Evolutionary conservation across 2,797 vertebrate genomes (phyloP).

Genomic region (Rhincodon typus): DNA sequence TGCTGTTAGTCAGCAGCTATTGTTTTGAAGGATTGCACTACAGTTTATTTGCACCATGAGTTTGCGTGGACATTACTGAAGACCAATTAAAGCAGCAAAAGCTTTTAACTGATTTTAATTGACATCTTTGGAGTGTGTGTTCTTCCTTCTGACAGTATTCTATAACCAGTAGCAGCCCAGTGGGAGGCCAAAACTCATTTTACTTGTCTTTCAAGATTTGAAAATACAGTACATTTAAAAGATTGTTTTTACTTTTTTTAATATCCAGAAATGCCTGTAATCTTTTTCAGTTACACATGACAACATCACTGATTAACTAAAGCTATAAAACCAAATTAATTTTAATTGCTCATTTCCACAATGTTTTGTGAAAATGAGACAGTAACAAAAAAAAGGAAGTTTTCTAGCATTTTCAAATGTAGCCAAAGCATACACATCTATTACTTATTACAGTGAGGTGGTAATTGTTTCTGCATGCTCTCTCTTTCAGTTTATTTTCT

Average conservation of each 20-base stretch:
- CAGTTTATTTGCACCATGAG: not conserved
- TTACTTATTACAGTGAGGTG: not conserved
- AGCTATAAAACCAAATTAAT: not conserved
- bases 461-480: not conserved
- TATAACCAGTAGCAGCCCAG: not conserved
- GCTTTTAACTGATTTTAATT: not conserved
- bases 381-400: not conserved
- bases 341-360: not conserved
- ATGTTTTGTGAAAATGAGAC: not conserved
- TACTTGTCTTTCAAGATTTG: not conserved
- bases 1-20: too few relatives aligned
- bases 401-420: not conserved
- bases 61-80: not conserved
- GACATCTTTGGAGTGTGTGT: not conserved
- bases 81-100: constrained; percentile 3
- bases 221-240: not conserved
- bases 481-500: too few relatives aligned
- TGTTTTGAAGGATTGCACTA: not conserved
- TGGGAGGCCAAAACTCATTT: constrained; percentile 10
- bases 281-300: not conserved
- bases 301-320: not conserved
- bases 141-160: not conserved
- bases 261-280: not conserved
- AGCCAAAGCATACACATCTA: not conserved
- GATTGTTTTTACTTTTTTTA: not conserved